Percentiles rank a stretch among this genome's conserved stretches.
Conservation (phyloP, 2,888 invertebrate genomes). For the Coelopa pilipes region DNA sequence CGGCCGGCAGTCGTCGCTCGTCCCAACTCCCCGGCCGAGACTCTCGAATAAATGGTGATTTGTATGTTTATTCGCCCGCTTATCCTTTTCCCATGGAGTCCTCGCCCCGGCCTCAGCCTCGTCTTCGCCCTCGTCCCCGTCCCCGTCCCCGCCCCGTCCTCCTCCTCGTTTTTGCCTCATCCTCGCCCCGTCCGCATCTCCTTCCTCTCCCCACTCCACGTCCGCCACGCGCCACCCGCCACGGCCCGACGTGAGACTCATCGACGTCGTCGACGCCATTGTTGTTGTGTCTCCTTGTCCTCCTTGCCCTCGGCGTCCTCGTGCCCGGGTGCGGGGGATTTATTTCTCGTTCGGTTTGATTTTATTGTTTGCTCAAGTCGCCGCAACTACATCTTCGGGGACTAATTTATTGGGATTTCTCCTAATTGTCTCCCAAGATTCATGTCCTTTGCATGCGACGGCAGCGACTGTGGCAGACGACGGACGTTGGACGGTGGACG, state of each 20-base stretch:
- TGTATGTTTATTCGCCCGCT: slow-evolving; percentile 36
- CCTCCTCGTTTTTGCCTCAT: slow-evolving; percentile 1
- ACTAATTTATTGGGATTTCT: slow-evolving; percentile 39
- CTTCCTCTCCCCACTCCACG: too few species aligned
- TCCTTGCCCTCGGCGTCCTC: not conserved
- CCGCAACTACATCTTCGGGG: slow-evolving; percentile 37
- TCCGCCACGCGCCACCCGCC: too few species aligned
- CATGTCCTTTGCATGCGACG: not conserved
- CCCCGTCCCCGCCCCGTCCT: not conserved
- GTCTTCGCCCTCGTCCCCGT: not conserved
- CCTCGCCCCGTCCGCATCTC: not conserved
- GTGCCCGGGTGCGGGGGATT: slow-evolving; percentile 31
- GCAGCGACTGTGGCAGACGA: not conserved
- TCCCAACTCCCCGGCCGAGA: too few species aligned
- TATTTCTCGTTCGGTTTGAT: slow-evolving; percentile 38
- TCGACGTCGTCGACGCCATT: not conserved
- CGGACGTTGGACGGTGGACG: not conserved
- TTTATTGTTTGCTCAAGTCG: slow-evolving; percentile 40
- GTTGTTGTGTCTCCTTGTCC: not conserved
- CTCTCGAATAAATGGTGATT: slow-evolving; percentile 36
- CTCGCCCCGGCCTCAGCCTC: slow-evolving; percentile 12
- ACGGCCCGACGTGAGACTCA: too few species aligned
- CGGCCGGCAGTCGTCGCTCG: not conserved
- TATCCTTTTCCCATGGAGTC: slow-evolving; percentile 1
- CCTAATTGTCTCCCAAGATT: slow-evolving; percentile 33